Conservation (phyloP, 2,113 vertebrate genomes). For the Spea bombifrons region DNA sequence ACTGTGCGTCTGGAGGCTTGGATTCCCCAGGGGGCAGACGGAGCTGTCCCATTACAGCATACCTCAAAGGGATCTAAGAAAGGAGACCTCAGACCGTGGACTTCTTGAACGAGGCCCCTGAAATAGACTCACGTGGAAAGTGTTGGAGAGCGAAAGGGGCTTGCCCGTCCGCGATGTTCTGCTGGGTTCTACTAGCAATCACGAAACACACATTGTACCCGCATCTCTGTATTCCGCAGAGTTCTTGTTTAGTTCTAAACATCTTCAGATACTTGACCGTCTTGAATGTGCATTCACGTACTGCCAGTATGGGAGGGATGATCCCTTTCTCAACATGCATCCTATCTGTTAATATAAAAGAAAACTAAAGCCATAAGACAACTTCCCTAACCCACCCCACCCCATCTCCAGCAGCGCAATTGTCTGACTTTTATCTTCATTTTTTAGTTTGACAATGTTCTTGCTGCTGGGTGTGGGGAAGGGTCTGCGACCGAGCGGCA, state of each 20-base stretch:
- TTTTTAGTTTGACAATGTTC: background rate
- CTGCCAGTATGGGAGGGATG: background rate
- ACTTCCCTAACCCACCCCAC: background rate
- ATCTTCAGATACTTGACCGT: background rate
- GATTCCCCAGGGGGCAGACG: conserved; percentile 38
- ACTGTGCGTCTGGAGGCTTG: conserved; percentile 19
- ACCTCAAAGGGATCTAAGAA: conserved; percentile 39
- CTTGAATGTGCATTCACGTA: conserved; percentile 3
- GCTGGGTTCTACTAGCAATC: conserved; percentile 16
- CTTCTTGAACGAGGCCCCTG: background rate
- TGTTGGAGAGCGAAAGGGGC: background rate
- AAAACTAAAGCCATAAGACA: too few species aligned
- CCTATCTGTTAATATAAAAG: too few species aligned
- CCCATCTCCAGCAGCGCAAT: too few species aligned
- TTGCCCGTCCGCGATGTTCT: background rate
- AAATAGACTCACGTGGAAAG: background rate
- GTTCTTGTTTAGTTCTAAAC: background rate
- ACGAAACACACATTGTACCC: conserved; percentile 2
- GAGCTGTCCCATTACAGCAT: conserved; percentile 39
- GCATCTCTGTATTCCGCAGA: too few species aligned
- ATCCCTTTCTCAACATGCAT: background rate
- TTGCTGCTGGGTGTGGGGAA: conserved; percentile 4
- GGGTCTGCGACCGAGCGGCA: background rate
- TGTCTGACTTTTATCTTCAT: background rate
- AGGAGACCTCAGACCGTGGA: conserved; percentile 33